Evolutionary conservation across 2,888 invertebrate species (phyloP).

Genomic region (Vesta saturnalis): DNA sequence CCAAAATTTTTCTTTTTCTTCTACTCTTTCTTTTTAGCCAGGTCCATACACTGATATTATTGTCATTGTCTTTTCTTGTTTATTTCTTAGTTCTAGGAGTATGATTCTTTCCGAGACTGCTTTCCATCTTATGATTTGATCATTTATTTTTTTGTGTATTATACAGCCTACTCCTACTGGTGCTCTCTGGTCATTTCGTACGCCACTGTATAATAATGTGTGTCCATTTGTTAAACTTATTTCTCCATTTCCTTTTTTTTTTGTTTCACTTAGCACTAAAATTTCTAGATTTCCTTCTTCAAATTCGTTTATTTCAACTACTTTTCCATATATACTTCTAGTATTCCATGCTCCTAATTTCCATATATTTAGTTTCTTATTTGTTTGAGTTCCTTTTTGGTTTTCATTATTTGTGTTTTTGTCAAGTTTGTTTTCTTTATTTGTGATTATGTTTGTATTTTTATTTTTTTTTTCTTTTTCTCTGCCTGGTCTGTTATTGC

Average conservation of each 20-base stretch:
- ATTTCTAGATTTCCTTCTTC: not conserved
- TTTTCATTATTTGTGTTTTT: not conserved
- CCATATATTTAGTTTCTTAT: not conserved
- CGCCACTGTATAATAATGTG: constrained; percentile 17
- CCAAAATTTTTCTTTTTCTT: too few species aligned
- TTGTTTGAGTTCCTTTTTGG: not conserved
- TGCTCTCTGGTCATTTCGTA: constrained; percentile 14
- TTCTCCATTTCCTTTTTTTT: constrained; percentile 8
- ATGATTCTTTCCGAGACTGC: constrained; percentile 16
- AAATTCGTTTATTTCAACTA: not conserved
- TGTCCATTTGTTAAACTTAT: constrained; percentile 15
- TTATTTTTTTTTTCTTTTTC: not conserved
- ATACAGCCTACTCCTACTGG: constrained; percentile 22
- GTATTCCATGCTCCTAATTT: constrained; percentile 4
- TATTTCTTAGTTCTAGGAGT: not conserved
- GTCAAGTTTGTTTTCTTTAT: not conserved
- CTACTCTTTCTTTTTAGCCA: too few species aligned
- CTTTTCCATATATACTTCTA: constrained; percentile 12
- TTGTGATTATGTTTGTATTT: too few species aligned
- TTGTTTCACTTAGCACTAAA: not conserved
- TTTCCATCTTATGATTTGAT: constrained; percentile 11
- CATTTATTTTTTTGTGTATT: not conserved
- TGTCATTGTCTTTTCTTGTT: too few species aligned
- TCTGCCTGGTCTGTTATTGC: not conserved
- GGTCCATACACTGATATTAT: too few species aligned